Base-by-base conservation (phyloP, 2,797 vertebrate genomes). In the Carapus acus region DNA sequence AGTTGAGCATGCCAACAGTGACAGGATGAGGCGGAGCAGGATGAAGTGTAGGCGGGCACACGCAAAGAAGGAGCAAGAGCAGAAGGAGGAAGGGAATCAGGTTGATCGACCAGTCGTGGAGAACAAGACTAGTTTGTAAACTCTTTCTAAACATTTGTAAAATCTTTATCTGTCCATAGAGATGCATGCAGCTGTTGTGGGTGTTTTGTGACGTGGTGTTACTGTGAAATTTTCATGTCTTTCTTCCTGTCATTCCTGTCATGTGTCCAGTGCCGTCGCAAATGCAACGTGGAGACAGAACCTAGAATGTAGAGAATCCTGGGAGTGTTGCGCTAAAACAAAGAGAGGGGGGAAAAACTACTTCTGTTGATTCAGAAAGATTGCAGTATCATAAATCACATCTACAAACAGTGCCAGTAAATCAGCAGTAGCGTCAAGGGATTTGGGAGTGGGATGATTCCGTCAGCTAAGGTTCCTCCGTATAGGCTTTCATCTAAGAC, bases 61-160 rank as follows among this genome's bases (percentile, higher is more conserved):
- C 91, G 90, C 92, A 90, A 87, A 74, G 63, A 72, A 85, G 84
- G 77, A 90, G 85, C 91, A 90, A 89, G 82, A 89, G 90, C 91
- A 93, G 90, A 90, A 92, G 92, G 91, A 90, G 85, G 90, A 91
- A 93, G 93, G 90, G 91, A 95, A 91, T 93, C 92, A 97, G 94
- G 91, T 91, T 92, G 94, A 91, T 92, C 85, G 91, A 91, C 93
- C 93, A 85, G 85, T 91, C 89, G 90, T 90, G 88, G 94, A 96
- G 90, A 94, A 90, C 91, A 62, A 96, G 91, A 94, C 88, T 97
- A 97, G 96, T 97, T 94, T 95, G 96, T 99, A 94, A 98, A 94
- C 83, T 90, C 88, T 96, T 94, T 95, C 88, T 85, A 80, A 82
- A 82, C 73, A 52, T 76, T 85, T 83, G 54, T 61, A 76, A 46